Conservation (phyloP, 92 coral and sea anemone species). For the Bergia puertoricense region DNA sequence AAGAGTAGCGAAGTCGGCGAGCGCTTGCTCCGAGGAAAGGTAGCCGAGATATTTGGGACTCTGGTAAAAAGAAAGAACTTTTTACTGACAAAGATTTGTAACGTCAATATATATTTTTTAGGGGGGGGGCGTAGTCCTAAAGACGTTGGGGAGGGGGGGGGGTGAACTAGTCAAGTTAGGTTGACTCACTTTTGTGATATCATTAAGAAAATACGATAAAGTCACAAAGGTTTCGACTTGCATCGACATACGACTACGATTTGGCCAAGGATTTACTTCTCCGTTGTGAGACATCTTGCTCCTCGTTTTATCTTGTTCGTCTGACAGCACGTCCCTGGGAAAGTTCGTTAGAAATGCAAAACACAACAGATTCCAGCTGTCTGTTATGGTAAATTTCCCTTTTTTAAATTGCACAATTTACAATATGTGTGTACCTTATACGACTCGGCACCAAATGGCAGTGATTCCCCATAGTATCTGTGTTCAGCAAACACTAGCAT, state of each 20-base stretch:
- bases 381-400: no score
- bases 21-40: constrained; percentile 93
- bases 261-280: no score
- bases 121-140: no score
- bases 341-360: not conserved
- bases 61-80: constrained; percentile 41
- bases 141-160: no score
- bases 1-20: constrained; percentile 95
- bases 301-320: no score
- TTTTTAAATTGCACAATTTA: not conserved
- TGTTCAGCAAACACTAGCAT: constrained; percentile 98
- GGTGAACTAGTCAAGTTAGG: no score
- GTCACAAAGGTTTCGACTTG: no score
- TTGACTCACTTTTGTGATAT: no score
- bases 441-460: constrained; percentile 89
- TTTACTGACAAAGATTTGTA: not conserved
- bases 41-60: constrained; percentile 89
- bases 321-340: not conserved
- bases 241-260: no score
- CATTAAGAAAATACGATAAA: no score
- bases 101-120: no score
- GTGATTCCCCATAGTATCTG: constrained; percentile 89
- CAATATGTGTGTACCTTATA: constrained; percentile 68
- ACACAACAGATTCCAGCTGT: not conserved
- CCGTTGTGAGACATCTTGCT: no score